A percentile compares a stretch with the other conserved stretches of the same genome.
These are phyloP conservation scores for Zeugodacus cucurbitae DNA, from an alignment of 1,140 invertebrate genomes.

Conservation along the genomic window DNA sequence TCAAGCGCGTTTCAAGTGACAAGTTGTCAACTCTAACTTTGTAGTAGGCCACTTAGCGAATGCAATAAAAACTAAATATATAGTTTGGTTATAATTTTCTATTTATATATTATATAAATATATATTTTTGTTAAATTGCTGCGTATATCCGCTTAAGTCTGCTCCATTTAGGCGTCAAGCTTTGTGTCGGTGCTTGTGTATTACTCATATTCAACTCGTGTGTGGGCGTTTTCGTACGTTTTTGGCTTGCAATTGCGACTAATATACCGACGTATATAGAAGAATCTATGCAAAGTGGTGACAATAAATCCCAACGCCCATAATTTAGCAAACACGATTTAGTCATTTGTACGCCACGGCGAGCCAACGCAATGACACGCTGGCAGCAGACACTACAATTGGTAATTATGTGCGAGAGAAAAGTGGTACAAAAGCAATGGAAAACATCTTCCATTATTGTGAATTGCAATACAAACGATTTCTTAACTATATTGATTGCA, in stretches of 20 bases:
- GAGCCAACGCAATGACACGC: not conserved
- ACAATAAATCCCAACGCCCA: not conserved
- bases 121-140: not conserved
- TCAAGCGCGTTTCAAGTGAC: not conserved
- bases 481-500: not conserved
- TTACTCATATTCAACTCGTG: not conserved
- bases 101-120: not conserved
- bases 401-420: conserved; percentile 12
- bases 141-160: not conserved
- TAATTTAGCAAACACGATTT: not conserved
- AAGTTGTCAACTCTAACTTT: not conserved
- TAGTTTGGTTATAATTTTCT: not conserved
- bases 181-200: not conserved
- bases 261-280: not conserved
- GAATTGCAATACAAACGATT: not conserved
- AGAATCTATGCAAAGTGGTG: not conserved
- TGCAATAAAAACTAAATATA: not conserved
- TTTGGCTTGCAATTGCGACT: too few species aligned
- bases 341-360: not conserved
- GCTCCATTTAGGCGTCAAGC: not conserved
- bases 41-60: not conserved
- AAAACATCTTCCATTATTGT: not conserved
- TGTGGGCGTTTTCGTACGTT: not conserved
- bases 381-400: not conserved
- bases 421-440: not conserved